These are phyloP conservation scores for Pholis gunnellus DNA, from an alignment of 2,113 vertebrate genomes.

Conservation along the genomic window DNA sequence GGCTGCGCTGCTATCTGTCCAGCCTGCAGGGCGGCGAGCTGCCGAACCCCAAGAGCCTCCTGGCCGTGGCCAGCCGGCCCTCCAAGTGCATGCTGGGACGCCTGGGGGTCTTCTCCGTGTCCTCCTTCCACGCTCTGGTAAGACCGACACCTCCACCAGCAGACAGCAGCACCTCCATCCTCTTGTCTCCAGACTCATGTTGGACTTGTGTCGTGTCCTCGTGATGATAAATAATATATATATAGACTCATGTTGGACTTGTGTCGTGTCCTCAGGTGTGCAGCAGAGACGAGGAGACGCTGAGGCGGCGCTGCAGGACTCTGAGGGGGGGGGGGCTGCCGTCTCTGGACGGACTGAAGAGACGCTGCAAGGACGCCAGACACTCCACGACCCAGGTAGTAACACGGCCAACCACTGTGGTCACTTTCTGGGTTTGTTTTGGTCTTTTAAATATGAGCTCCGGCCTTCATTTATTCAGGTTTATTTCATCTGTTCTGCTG, in stretches of 20 bases:
- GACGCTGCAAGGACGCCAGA: conserved; percentile 83
- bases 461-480: no score
- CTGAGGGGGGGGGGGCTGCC: conserved; percentile 89
- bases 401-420: not conserved
- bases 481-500: no score
- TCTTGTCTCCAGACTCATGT: not conserved
- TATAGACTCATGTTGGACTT: not conserved
- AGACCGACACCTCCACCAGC: not conserved
- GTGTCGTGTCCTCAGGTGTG: conserved; percentile 85
- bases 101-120: conserved; percentile 92
- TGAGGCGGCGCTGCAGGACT: conserved; percentile 86
- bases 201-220: conserved; percentile 3
- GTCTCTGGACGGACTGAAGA: conserved; percentile 88
- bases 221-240: conserved; percentile 40
- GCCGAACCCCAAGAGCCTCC: conserved; percentile 94
- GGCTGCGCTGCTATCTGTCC: conserved; percentile 92
- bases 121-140: conserved; percentile 95
- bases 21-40: conserved; percentile 94
- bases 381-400: conserved; percentile 89
- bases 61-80: conserved; percentile 90
- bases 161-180: not conserved
- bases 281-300: conserved; percentile 88
- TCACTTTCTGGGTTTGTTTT: no score
- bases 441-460: no score
- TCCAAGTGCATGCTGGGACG: conserved; percentile 91